phyloP scores from a whole-genome alignment of 2,888 invertebrate genomes.

The Chirona hameri region DNA sequence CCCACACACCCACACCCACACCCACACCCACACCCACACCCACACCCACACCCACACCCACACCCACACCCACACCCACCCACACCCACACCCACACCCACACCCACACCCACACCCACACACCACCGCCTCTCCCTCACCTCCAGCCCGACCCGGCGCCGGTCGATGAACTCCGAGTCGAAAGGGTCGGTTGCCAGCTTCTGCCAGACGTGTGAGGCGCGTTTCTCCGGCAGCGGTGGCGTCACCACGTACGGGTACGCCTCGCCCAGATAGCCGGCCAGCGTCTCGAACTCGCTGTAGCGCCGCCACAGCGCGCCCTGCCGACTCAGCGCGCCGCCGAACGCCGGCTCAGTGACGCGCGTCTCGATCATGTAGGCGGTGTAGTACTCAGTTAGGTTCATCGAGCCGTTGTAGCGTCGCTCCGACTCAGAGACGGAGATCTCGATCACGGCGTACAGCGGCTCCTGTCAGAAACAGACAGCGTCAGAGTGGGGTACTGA shows the following conservation, averaged over 20 bases:
- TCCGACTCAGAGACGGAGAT: conserved; percentile 72
- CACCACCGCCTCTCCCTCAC: conserved; percentile 45
- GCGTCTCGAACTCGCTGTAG: conserved; percentile 79
- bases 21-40: no score
- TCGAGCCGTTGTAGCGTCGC: conserved; percentile 67
- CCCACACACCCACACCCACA: no score
- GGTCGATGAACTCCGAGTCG: conserved; percentile 77
- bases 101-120: no score
- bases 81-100: no score
- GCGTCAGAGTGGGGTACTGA: no score
- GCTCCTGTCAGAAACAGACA: not conserved
- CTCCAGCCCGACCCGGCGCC: conserved; percentile 74
- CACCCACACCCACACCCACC: no score
- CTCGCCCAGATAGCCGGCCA: conserved; percentile 69
- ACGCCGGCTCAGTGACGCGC: conserved; percentile 64
- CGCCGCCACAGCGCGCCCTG: conserved; percentile 70
- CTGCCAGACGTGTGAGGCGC: conserved; percentile 66
- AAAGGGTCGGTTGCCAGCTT: conserved; percentile 72
- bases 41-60: no score
- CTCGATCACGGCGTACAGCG: conserved; percentile 53
- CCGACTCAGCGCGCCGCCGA: conserved; percentile 58
- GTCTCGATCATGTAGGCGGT: conserved; percentile 71
- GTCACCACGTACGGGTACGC: conserved; percentile 75
- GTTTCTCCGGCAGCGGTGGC: conserved; percentile 77
- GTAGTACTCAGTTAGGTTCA: conserved; percentile 70